Percentiles rank a stretch among this genome's conserved stretches.
Conservation (phyloP, 2,113 vertebrate species). For the Origma solitaria region DNA sequence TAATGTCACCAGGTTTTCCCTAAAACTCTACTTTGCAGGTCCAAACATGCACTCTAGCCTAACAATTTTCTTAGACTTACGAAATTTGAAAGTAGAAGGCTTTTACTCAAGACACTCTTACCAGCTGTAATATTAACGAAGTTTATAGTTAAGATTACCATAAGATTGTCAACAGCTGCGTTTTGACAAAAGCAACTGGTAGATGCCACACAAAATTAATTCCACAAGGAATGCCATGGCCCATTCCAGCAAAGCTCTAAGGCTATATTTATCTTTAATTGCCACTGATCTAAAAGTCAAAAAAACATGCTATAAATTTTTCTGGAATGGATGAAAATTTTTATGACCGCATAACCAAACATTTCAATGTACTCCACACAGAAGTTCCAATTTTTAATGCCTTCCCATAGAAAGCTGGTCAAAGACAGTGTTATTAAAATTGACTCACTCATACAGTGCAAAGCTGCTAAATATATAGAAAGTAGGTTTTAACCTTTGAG, state of each 20-base stretch:
- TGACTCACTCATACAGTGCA: background rate
- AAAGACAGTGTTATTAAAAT: background rate
- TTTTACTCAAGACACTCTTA: background rate
- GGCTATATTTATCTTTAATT: background rate
- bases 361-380: background rate
- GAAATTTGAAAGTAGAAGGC: background rate
- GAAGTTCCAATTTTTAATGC: background rate
- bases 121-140: background rate
- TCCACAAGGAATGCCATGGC: rapidly evolving
- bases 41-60: background rate
- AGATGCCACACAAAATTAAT: background rate
- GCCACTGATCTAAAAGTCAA: background rate
- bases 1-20: background rate
- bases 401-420: background rate
- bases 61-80: background rate
- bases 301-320: background rate
- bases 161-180: background rate
- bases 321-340: background rate
- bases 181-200: background rate
- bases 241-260: background rate
- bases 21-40: background rate
- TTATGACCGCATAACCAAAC: background rate
- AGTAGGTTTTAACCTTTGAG: background rate
- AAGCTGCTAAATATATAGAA: background rate
- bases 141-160: background rate